Evolutionary conservation across 2,113 vertebrate genomes (phyloP).

Genomic region (Lophochroa leadbeateri): DNA sequence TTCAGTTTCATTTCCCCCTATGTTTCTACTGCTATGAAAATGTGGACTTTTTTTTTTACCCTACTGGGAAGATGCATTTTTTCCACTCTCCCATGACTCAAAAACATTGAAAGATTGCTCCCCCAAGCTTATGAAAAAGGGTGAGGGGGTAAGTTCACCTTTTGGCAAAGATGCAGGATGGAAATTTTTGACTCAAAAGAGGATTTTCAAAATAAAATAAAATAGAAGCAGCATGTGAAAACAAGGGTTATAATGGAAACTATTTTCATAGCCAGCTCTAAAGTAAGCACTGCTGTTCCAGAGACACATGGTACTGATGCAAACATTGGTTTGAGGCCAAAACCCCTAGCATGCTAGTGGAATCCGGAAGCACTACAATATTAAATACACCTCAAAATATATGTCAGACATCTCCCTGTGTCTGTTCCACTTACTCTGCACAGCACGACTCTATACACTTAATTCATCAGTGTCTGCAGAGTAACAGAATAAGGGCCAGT

Average conservation of each 20-base stretch:
- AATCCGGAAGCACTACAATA: conserved; percentile 45
- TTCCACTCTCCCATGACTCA: conserved; percentile 36
- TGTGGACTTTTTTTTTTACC: background rate
- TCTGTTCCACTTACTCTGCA: conserved; percentile 35
- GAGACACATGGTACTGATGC: conserved; percentile 58
- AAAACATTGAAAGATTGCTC: conserved; percentile 35
- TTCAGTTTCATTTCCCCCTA: background rate
- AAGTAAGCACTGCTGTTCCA: conserved; percentile 55
- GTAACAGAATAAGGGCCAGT: background rate
- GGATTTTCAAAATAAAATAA: conserved; percentile 54
- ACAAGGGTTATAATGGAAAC: conserved; percentile 59
- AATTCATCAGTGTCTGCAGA: background rate
- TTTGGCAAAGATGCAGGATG: conserved; percentile 40
- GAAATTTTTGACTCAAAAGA: conserved; percentile 56
- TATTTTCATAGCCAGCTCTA: conserved; percentile 52
- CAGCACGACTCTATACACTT: background rate
- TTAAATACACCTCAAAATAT: conserved; percentile 57
- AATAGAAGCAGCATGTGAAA: conserved; percentile 44
- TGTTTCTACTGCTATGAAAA: background rate
- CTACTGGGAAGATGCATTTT: conserved; percentile 35
- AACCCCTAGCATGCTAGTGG: conserved; percentile 26
- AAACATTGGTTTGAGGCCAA: conserved; percentile 56
- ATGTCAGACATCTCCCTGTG: conserved; percentile 26
- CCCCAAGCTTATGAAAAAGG: background rate
- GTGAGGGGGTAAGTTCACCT: background rate